These are phyloP conservation scores for Echinarachnius parma DNA, from an alignment of 53 echinoderm and acorn worm genomes.

Conservation along the genomic window DNA sequence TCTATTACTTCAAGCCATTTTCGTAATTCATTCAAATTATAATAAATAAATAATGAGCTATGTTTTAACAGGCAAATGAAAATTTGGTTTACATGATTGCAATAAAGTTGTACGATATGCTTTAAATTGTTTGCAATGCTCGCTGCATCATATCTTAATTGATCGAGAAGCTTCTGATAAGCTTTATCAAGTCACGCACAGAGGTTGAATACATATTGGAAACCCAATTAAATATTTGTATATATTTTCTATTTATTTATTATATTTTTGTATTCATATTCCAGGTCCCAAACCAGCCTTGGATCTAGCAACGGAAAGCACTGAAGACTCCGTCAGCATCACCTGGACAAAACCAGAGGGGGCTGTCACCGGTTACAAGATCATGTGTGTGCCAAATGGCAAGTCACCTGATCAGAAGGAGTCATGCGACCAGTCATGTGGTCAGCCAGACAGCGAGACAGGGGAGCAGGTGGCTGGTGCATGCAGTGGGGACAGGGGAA, in stretches of 20 bases:
- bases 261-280: background rate
- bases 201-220: no score
- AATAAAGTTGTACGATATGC: no score
- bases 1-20: no score
- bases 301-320: constrained; percentile 21
- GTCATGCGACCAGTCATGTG: constrained; percentile 30
- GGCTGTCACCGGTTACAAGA: constrained; percentile 42
- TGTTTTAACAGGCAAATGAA: no score
- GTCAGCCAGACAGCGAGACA: constrained; percentile 24
- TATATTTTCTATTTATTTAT: background rate
- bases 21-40: no score
- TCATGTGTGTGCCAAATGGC: constrained; percentile 35
- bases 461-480: constrained; percentile 10
- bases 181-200: no score
- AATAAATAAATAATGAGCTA: no score
- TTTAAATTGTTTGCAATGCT: no score
- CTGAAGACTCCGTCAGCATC: constrained; percentile 27
- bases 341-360: constrained; percentile 59
- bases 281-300: constrained; percentile 36
- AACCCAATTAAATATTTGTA: background rate
- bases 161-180: no score
- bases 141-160: no score
- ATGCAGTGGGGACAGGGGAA: constrained; percentile 1
- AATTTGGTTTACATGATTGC: no score
- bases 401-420: constrained; percentile 32